Percentiles rank a stretch among this genome's conserved stretches.
These are phyloP conservation scores for Drosophila helvetica DNA, from an alignment of 2,888 invertebrate species.

Conservation along the genomic window DNA sequence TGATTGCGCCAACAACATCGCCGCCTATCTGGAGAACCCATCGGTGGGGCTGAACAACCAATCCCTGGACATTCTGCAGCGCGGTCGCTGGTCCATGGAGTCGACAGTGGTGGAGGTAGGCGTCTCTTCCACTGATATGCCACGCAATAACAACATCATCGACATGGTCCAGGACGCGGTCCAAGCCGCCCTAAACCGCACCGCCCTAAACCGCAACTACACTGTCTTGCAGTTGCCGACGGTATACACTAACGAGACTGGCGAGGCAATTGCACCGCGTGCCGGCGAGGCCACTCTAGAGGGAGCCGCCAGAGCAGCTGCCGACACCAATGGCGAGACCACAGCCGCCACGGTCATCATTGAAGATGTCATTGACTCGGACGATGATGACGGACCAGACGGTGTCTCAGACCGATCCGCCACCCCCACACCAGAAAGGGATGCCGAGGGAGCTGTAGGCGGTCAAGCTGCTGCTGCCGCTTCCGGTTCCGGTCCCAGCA, in stretches of 20 bases:
- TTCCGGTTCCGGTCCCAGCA: neutral
- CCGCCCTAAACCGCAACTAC: conserved; percentile 82
- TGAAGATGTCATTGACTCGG: conserved; percentile 74
- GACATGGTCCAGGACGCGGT: conserved; percentile 84
- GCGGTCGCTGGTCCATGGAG: conserved; percentile 84
- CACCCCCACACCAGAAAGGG: conserved; percentile 42
- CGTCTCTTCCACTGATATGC: conserved; percentile 82
- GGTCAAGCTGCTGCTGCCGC: conserved; percentile 23
- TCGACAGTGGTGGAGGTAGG: conserved; percentile 84
- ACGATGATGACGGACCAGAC: conserved; percentile 63
- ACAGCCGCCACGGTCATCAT: conserved; percentile 69
- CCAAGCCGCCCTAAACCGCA: conserved; percentile 82
- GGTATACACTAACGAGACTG: conserved; percentile 78
- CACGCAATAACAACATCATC: conserved; percentile 83
- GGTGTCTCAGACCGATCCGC: conserved; percentile 41
- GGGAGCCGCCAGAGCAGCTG: conserved; percentile 16
- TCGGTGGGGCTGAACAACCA: conserved; percentile 83
- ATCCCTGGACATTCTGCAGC: conserved; percentile 83
- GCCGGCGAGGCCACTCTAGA: conserved; percentile 34
- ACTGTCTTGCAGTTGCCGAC: conserved; percentile 83
- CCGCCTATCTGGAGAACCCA: conserved; percentile 83
- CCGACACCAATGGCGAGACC: conserved; percentile 53
- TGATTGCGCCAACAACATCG: conserved; percentile 84
- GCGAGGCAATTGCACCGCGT: conserved; percentile 43
- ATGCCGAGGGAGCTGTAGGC: conserved; percentile 39